phyloP scores from a whole-genome alignment of 2,888 invertebrate species.

The Nysson spinosus region DNA sequence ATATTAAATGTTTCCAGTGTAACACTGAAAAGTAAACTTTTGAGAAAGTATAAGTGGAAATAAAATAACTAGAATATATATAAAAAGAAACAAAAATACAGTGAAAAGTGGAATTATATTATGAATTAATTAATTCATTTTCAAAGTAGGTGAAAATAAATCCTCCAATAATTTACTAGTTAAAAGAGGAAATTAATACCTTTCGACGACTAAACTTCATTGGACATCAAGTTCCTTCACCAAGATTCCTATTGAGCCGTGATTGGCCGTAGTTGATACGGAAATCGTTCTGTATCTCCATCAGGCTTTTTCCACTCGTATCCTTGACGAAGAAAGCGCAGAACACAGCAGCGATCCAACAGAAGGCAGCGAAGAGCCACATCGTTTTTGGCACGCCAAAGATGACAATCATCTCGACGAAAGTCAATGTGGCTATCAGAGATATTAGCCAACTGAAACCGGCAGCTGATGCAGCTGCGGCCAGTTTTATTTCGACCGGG shows the following conservation, averaged over 20 bases:
- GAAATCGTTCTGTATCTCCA: constrained; percentile 63
- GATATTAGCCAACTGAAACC: constrained; percentile 65
- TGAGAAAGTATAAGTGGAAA: too few relatives aligned
- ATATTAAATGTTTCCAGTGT: too few relatives aligned
- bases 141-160: too few relatives aligned
- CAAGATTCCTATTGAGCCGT: not conserved
- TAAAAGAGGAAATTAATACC: too few relatives aligned
- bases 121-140: not conserved
- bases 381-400: constrained; percentile 59
- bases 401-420: constrained; percentile 52
- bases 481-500: constrained; percentile 62
- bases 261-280: constrained; percentile 15
- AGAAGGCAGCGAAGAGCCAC: constrained; percentile 63
- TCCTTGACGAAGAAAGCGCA: constrained; percentile 56
- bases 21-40: too few relatives aligned
- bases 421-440: constrained; percentile 58
- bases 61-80: too few relatives aligned
- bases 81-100: constrained; percentile 13
- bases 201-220: too few relatives aligned
- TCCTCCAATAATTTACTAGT: too few relatives aligned
- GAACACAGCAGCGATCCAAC: constrained; percentile 60
- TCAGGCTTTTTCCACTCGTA: constrained; percentile 61
- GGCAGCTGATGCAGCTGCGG: constrained; percentile 50
- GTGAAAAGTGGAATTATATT: not conserved
- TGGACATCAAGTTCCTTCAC: constrained; percentile 21